Evolutionary conservation across 2,888 invertebrate genomes (phyloP), one percentile per base, ranked within the genome.

Genomic region (Latrodectus hesperus): DNA sequence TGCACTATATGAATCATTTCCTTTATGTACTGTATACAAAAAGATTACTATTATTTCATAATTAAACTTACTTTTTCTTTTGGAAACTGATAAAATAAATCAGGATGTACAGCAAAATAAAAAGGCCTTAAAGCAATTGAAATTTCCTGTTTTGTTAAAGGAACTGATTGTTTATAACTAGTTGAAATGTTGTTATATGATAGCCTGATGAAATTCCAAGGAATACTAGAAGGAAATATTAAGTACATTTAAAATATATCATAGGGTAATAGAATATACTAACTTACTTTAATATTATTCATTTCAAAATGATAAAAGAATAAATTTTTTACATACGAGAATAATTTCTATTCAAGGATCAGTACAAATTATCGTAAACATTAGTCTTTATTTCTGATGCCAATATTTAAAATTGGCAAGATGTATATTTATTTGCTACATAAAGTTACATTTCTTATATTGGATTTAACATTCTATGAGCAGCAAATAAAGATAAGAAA

Each of bases 91-190:
- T 97, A 97, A 94, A 98, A 98, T 72, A 98, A 94, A 93, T 98
- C 98, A 14, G 98, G 98, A 94, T 98, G 98, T 5, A 98, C 98
- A 86, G 95, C 95, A 92, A 98, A 98, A 93, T 98, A 98, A 93
- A 98, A 98, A 9, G 98, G 98, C 88, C 98, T 94, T 72, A 98
- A 93, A 0, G 98, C 98, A 49, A 97, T 96, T 0, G 98, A 96
- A 26, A 98, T 95, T 93, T 98, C 97, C 80, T 89, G 89, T 11
- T 89, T 70, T 8, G 90, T 89, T 17, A 90, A 17, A 49, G 64
- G 67, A n/a, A 64, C n/a, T 2, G 51, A 16, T 64, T 51, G 53
- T 12, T 16, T 53, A 67, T 67, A 26, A 26, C 68, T 38, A n/a
- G 78, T n/a, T 0, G 70, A 55, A 6, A 78, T 9, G 22, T 49